Conservation (phyloP, 2,113 vertebrate genomes). For the Phainopepla nitens region DNA sequence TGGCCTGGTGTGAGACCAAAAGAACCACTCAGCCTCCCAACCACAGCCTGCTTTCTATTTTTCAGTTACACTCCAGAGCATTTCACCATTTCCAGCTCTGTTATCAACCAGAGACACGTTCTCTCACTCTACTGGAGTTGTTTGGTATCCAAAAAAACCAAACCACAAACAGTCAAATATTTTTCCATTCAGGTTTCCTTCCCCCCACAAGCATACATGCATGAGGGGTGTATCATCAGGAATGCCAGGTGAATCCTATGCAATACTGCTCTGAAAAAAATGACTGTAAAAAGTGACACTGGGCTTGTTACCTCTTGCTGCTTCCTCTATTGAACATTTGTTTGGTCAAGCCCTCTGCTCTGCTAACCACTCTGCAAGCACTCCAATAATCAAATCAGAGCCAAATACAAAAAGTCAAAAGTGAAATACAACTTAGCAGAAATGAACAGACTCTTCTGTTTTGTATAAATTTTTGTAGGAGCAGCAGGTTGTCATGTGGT, state of each 20-base stretch:
- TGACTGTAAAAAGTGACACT: not conserved
- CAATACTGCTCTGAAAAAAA: not conserved
- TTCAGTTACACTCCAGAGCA: slow-evolving; percentile 57
- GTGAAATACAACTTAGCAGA: not conserved
- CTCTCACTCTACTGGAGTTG: not conserved
- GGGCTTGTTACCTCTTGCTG: not conserved
- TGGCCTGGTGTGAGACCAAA: slow-evolving; percentile 9
- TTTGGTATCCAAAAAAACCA: not conserved
- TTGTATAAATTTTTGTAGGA: not conserved
- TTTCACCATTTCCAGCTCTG: slow-evolving; percentile 3
- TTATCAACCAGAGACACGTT: not conserved
- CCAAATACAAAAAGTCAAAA: not conserved
- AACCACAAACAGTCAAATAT: not conserved
- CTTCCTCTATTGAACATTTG: not conserved
- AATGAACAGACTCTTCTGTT: not conserved
- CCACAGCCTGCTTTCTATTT: slow-evolving; percentile 64
- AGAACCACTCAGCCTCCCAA: slow-evolving; percentile 50
- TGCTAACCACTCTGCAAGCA: not conserved
- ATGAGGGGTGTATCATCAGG: not conserved
- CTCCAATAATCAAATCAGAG: not conserved
- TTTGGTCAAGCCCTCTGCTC: not conserved
- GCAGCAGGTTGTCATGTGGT: not conserved
- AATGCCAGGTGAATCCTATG: not conserved
- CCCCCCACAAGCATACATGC: accelerated
- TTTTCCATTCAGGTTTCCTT: not conserved